Base-by-base conservation (phyloP, 1,140 invertebrate genomes). In the Delia radicum region DNA sequence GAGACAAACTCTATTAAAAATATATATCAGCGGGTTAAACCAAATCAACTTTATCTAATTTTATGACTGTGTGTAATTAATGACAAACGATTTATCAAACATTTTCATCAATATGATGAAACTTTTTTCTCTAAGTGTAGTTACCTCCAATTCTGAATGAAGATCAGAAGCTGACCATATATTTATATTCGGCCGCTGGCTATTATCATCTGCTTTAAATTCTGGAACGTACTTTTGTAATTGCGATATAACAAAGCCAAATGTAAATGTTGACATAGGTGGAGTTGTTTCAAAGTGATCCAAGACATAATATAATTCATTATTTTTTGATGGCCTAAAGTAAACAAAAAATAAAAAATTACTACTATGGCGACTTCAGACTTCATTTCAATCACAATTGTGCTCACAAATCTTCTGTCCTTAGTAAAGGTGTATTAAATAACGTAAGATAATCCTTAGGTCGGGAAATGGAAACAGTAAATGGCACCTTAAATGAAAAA, bases 231-330 rank as follows among this genome's bases (percentile, higher is more conserved):
- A 81, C 55, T 87, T 87, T 65, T 88, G 79, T 31, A 96, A 91
- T 77, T 96, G 93, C 7, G 93, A 93, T 13, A 96, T 90, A 21
- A 95, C 89, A 74, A 97, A 89, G 0, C 93, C 94, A n/a, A 97
- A 82, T 0, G 95, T 91, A 83, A 94, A 96, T 0, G 95, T 94
- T 2, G 94, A 93, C 91, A 97, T 96, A 31, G 90, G 89, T 0
- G 93, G 92, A 0, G 93, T 94, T 74, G 87, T 89, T 75, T 91
- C 88, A 80, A 94, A 97, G 75, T 90, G 87, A 80, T 93, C 92
- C 80, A 90, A 89, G 1, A 92, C 88, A 80, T 90, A 89, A n/a
- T 55, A 8, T 8, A 21, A 8, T 55, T 21, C 48, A 24, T 55
- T 55, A 55, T 21, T 10, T 21, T 21, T 55, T n/a, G 10, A 7